Evolutionary conservation across 2,797 vertebrate genomes (phyloP), one percentile per base, ranked within the genome.

Genomic region (Catharus ustulatus): DNA sequence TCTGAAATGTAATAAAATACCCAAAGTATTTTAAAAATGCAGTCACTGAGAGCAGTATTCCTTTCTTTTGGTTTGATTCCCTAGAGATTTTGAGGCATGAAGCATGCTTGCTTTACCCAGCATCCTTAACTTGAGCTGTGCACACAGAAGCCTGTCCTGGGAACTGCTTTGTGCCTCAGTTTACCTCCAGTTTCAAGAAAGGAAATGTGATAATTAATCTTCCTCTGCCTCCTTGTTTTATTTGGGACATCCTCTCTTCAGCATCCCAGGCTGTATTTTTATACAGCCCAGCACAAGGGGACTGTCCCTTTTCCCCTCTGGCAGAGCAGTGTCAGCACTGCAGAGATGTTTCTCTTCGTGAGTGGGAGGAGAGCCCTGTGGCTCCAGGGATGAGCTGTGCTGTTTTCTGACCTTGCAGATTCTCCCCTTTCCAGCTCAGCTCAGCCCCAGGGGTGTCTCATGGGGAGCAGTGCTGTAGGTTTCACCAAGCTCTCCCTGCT

Each of bases 201-300:
- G 17, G 21, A 69, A 81, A 57, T 10, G 38, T 1, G 6, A 54
- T 34, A 11, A 88, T 36, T 52, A 12, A 4, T 62, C 42, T 67
- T 55, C 29, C 21, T 67, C 27, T 42, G 7, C 15, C 32, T 58
- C 26, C 17, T 73, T 51, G 38, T 46, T 87, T 90, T 23, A 29
- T 43, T 26, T 24, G 42, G 42, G 15, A 17, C 18, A 48, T 6
- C 12, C 5, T 24, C 23, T 15, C 43, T 73, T 45, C 73, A 76
- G 36, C 22, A 52, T 29, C 32, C 45, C 8, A 27, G 30, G 24
- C n/a, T 42, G 26, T 30, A 15, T 42, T 40, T 61, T 64, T 16
- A 10, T 30, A 29, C 1, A 74, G 55, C n/a, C 46, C 34, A 15
- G 13, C 3, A 6, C 17, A n/a, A 1, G 0, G 2, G 43, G n/a